phyloP scores from a whole-genome alignment of 2,113 vertebrate species.

The Scomber japonicus region DNA sequence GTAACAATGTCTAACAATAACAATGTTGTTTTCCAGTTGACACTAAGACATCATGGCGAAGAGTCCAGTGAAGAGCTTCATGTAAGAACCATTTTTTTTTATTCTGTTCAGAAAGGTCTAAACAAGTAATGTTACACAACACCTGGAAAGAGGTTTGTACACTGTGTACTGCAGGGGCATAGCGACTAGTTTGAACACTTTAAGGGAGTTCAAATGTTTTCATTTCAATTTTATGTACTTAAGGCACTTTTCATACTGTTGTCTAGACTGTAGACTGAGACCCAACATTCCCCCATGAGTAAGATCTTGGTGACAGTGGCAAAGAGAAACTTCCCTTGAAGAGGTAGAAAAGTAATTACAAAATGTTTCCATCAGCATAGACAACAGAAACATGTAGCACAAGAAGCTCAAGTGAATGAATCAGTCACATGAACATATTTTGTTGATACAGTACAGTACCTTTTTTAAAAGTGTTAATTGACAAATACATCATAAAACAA shows the following conservation, averaged over 20 bases:
- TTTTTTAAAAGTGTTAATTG: too few relatives aligned
- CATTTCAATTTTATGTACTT: too few relatives aligned
- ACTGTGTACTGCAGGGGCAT: background rate
- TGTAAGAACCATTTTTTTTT: conserved; percentile 17
- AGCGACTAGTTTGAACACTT: background rate
- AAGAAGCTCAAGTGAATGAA: too few relatives aligned
- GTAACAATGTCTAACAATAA: background rate
- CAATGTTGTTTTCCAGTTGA: conserved; percentile 11
- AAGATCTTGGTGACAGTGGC: too few relatives aligned
- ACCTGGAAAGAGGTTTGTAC: background rate
- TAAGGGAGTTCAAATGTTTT: background rate
- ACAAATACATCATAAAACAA: too few relatives aligned
- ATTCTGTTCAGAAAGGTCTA: background rate
- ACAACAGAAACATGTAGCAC: too few relatives aligned
- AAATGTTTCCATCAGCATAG: background rate
- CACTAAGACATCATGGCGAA: background rate
- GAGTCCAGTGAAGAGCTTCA: accelerated
- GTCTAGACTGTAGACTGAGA: too few relatives aligned
- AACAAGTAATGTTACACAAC: background rate
- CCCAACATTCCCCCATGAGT: too few relatives aligned
- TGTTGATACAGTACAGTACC: too few relatives aligned
- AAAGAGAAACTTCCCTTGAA: too few relatives aligned
- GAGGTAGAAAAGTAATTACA: background rate
- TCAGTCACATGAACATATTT: too few relatives aligned
- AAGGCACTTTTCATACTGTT: too few relatives aligned